Conservation (phyloP, 2,797 vertebrate species). For the Gymnoscopelus braueri region DNA sequence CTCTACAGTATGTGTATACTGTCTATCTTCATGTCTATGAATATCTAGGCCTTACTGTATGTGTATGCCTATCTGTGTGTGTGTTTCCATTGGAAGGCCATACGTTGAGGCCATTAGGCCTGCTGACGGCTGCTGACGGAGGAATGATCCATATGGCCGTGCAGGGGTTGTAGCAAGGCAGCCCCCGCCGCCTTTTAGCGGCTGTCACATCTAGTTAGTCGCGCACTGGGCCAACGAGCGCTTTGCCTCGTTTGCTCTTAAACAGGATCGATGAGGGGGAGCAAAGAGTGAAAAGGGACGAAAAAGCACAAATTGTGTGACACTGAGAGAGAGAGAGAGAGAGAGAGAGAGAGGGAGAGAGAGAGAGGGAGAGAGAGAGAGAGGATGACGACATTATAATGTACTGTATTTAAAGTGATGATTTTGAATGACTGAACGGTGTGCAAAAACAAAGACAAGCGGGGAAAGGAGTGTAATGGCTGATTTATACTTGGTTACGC, state of each 20-base stretch:
- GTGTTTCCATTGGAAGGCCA: constrained; percentile 5
- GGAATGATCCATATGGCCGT: constrained; percentile 49
- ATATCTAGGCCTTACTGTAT: too few relatives aligned
- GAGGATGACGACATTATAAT: not conserved
- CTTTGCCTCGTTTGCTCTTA: constrained; percentile 61
- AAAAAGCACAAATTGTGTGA: constrained; percentile 15
- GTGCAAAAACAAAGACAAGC: constrained; percentile 3
- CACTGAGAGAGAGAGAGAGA: not conserved
- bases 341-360: constrained; percentile 1
- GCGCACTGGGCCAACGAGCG: constrained; percentile 36
- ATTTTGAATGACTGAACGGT: constrained; percentile 12
- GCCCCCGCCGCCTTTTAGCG: constrained; percentile 56
- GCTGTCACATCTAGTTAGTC: constrained; percentile 65
- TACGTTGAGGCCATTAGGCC: constrained; percentile 37
- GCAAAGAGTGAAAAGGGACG: constrained; percentile 30
- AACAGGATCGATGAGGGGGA: constrained; percentile 64
- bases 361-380: constrained; percentile 12
- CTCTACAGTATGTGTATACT: not conserved
- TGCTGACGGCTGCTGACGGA: constrained; percentile 26
- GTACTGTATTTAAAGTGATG: constrained; percentile 10
- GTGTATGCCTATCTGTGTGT: not conserved
- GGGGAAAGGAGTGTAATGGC: not conserved
- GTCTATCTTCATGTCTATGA: not conserved
- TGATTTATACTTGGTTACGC: too few relatives aligned
- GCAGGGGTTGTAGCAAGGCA: constrained; percentile 27